A percentile compares a stretch with the other conserved stretches of the same genome.
These are phyloP conservation scores for Hyposmocoma kahamanoa DNA, from an alignment of 1,140 invertebrate genomes.

Conservation along the genomic window DNA sequence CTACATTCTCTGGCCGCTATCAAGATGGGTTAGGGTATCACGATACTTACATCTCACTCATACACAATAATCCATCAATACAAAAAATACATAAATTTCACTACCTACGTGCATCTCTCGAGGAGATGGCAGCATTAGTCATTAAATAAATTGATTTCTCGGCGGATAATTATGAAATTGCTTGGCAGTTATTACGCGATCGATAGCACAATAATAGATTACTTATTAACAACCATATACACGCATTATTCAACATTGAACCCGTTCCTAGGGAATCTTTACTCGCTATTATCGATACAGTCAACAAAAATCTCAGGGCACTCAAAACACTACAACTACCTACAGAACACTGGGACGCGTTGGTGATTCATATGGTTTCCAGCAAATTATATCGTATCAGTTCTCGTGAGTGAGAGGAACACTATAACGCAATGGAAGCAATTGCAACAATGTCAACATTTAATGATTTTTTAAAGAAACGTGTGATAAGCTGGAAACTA, in stretches of 20 bases:
- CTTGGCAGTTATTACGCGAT: slow-evolving; percentile 14
- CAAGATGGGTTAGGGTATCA: slow-evolving; percentile 9
- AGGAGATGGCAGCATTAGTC: slow-evolving; percentile 22
- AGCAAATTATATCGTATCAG: slow-evolving; percentile 4
- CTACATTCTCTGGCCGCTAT: not conserved
- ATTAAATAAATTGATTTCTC: slow-evolving; percentile 28
- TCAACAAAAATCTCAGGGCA: not conserved
- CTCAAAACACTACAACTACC: slow-evolving; percentile 6
- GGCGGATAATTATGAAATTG: slow-evolving; percentile 13
- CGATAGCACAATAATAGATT: slow-evolving; percentile 14
- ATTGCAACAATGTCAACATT: too few species aligned
- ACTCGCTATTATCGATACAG: not conserved
- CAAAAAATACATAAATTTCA: slow-evolving; percentile 17
- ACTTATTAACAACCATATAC: slow-evolving; percentile 12
- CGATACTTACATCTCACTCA: slow-evolving; percentile 31
- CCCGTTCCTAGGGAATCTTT: not conserved
- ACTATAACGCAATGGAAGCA: not conserved
- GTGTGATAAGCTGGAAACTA: slow-evolving; percentile 7
- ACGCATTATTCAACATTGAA: slow-evolving; percentile 1
- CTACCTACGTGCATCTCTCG: slow-evolving; percentile 15
- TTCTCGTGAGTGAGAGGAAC: slow-evolving; percentile 5
- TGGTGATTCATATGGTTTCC: slow-evolving; percentile 7
- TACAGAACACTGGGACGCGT: slow-evolving; percentile 1
- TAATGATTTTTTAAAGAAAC: slow-evolving; percentile 7
- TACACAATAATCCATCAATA: slow-evolving; percentile 27